Conservation (phyloP, 2,113 vertebrate species). For the Anguilla rostrata region DNA sequence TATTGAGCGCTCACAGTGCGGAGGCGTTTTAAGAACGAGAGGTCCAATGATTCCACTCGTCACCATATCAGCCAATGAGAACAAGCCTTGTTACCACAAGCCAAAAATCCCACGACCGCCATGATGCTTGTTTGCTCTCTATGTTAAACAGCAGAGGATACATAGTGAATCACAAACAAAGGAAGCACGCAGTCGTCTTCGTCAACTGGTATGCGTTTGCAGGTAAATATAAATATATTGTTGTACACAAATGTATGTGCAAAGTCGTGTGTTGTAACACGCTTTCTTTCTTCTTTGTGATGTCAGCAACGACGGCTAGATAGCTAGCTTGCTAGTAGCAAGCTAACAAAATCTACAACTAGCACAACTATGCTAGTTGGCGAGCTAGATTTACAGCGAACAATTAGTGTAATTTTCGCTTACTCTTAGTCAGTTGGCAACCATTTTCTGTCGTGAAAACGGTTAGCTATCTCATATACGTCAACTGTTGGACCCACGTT, state of each 20-base stretch:
- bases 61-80: slow-evolving; percentile 21
- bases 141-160: slow-evolving; percentile 56
- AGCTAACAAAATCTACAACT: slow-evolving; percentile 2
- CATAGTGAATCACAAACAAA: slow-evolving; percentile 36
- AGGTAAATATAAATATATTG: slow-evolving; percentile 29
- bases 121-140: slow-evolving; percentile 81
- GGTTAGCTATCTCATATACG: neutral
- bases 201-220: slow-evolving; percentile 36
- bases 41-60: slow-evolving; percentile 6
- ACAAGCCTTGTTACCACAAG: slow-evolving; percentile 24
- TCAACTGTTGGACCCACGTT: neutral
- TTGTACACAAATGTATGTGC: neutral
- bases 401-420: neutral
- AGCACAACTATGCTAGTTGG: neutral
- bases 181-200: slow-evolving; percentile 30
- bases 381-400: neutral
- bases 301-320: neutral
- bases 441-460: neutral
- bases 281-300: neutral
- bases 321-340: neutral
- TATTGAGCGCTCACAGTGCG: neutral
- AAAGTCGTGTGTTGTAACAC: neutral
- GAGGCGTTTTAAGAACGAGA: neutral
- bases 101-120: slow-evolving; percentile 55
- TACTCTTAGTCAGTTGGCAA: neutral